Base-by-base conservation (phyloP, 2,113 vertebrate genomes). In the Sinocyclocheilus grahami region DNA sequence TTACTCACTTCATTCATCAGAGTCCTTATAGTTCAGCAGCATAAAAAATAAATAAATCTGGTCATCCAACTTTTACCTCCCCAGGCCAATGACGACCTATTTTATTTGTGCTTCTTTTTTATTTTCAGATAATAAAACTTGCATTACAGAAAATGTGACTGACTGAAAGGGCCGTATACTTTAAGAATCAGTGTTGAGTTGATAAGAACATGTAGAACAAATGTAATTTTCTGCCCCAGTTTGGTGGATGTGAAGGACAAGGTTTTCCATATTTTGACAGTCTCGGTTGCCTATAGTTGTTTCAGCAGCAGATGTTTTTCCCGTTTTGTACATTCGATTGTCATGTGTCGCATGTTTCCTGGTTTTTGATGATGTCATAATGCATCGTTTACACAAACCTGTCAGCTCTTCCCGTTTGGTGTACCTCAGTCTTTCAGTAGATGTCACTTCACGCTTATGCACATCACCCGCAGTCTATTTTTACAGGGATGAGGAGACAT, bases 111-210 rank as follows among this genome's bases (percentile, higher is more conserved):
- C 76, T 86, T 30, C 42, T 81, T 58, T 87, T 84, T 89, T 72
- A 86, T 87, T 87, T 86, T 67, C 55, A 48, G 83, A 53, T 53
- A 76, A 51, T 72, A 81, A 78, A 89, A 79, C 69, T 82, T 67
- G 55, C 62, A 65, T 86, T 86, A 65, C 82, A 33, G 48, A 77
- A 39, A 78, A 42, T 9, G 30, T 12, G 7, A 42, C 14, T 76
- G 42, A 77, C 58, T 63, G 72, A 55, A 13, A 62, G 13, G n/a
- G 11, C 46, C 20, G 13, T 78, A 33, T 65, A 51, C 33, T 39
- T 72, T 58, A 71, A 72, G 33, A 39, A 24, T 72, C 78, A 46
- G 42, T 72, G 65, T 60, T 63, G 81, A 72, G 51, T 74, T 33
- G 78, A 86, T 80, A 46, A 48, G 65, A 42, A 33, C 46, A 79